These are phyloP conservation scores for Acanthisitta chloris DNA, from an alignment of 2,113 vertebrate genomes.

Conservation along the genomic window DNA sequence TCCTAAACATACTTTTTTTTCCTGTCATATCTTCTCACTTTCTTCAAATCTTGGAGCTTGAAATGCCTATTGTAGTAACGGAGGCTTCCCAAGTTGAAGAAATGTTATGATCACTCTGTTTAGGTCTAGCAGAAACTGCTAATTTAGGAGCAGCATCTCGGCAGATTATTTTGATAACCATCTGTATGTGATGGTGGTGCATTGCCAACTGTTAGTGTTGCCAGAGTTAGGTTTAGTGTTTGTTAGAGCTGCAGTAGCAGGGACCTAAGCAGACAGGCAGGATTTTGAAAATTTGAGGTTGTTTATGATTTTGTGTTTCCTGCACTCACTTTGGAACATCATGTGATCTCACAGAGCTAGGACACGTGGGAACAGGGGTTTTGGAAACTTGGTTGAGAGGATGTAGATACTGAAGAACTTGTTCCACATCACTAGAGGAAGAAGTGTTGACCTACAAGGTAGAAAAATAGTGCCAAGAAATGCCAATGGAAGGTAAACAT, in stretches of 20 bases:
- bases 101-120: neutral
- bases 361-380: neutral
- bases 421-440: neutral
- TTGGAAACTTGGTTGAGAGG: neutral
- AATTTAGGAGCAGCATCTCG: neutral
- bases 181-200: neutral
- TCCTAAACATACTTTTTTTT: neutral
- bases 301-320: neutral
- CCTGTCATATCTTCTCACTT: neutral
- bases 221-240: neutral
- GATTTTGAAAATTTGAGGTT: neutral
- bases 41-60: neutral
- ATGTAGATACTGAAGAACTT: neutral
- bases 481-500: neutral
- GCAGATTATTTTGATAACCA: slow-evolving; percentile 5
- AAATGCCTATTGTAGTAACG: neutral
- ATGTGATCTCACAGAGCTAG: neutral
- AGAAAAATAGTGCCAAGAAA: neutral
- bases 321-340: neutral
- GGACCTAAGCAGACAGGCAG: neutral
- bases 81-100: neutral
- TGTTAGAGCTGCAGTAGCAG: neutral
- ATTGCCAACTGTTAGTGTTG: neutral
- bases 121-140: neutral
- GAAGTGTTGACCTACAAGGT: neutral